Conservation (phyloP, 2,888 invertebrate genomes). For the Aleiodes alternator region DNA sequence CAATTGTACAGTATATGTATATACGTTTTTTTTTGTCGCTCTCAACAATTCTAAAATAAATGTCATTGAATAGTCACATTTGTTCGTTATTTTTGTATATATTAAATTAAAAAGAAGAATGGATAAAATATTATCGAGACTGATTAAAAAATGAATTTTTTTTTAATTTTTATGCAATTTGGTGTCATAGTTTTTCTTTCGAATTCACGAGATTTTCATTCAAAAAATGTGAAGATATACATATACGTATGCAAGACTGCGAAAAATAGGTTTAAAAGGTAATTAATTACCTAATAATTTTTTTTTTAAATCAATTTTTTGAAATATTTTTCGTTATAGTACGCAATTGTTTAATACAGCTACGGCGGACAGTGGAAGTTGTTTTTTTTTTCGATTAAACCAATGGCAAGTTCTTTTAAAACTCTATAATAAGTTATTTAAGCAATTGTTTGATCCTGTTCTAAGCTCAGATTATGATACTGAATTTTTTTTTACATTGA, state of each 20-base stretch:
- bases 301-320: slow-evolving; percentile 35
- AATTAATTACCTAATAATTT: neutral
- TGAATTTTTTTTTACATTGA: slow-evolving; percentile 45
- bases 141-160: slow-evolving; percentile 16
- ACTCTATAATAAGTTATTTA: slow-evolving; percentile 33
- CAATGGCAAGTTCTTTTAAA: slow-evolving; percentile 51
- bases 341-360: slow-evolving; percentile 42
- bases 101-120: slow-evolving; percentile 1
- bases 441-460: slow-evolving; percentile 57
- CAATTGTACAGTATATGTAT: slow-evolving; percentile 46
- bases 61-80: slow-evolving; percentile 19
- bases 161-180: slow-evolving; percentile 20
- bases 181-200: slow-evolving; percentile 25
- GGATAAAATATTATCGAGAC: neutral
- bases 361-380: slow-evolving; percentile 50
- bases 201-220: slow-evolving; percentile 42
- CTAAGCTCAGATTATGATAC: slow-evolving; percentile 56
- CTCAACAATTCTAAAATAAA: neutral
- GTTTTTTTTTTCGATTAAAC: slow-evolving; percentile 11
- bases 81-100: neutral
- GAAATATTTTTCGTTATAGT: slow-evolving; percentile 24
- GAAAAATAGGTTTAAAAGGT: slow-evolving; percentile 23
- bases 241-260: slow-evolving; percentile 40
- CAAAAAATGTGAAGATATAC: slow-evolving; percentile 20
- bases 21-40: slow-evolving; percentile 20